Evolutionary conservation across 2,888 invertebrate genomes (phyloP), one percentile per base, ranked within the genome.

Genomic region (Seladonia tumulorum): DNA sequence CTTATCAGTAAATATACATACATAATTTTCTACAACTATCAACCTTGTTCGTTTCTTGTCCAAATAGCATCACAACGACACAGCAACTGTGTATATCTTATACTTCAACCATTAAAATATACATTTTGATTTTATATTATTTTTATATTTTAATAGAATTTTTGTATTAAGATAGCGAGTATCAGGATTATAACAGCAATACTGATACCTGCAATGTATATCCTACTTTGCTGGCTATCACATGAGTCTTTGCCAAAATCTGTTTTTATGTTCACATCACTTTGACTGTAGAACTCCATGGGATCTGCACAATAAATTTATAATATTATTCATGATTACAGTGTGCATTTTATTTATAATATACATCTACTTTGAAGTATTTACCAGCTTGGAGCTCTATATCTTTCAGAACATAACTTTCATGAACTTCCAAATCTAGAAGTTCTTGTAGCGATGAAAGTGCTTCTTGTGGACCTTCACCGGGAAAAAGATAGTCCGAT

Each of bases 401-500:
- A 90, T 98, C 97, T 87, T 97, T 96, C 73, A 97, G 96, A 18
- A 97, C 97, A 90, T 97, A 96, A 12, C 96, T 96, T 91, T 97
- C 97, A 22, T 96, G 96, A 77, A 98, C 96, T 90, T 97, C 96
- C 71, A 98, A 95, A 94, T 98, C 98, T 22, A 99, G 95, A 79
- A 99, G 96, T 94, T 99, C 98, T 91, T 97, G 96, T 10, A 98
- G 97, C 2, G 98, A 97, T 63, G 97, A 96, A 68, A 98, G 96
- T 0, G 98, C 98, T 92, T 99, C 98, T 16, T 97, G 97, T 0
- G 97, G 96, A 0, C 97, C 97, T 95, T 99, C 99, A 0, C 98
- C 99, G 42, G 98, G 98, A 94, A 99, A 99, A 79, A 99, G 95
- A 94, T 99, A 99, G 95, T 99, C 99, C 77, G 98, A 98, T 57